These are phyloP conservation scores for Dryomyza anilis DNA, from an alignment of 2,888 invertebrate genomes.

Conservation along the genomic window DNA sequence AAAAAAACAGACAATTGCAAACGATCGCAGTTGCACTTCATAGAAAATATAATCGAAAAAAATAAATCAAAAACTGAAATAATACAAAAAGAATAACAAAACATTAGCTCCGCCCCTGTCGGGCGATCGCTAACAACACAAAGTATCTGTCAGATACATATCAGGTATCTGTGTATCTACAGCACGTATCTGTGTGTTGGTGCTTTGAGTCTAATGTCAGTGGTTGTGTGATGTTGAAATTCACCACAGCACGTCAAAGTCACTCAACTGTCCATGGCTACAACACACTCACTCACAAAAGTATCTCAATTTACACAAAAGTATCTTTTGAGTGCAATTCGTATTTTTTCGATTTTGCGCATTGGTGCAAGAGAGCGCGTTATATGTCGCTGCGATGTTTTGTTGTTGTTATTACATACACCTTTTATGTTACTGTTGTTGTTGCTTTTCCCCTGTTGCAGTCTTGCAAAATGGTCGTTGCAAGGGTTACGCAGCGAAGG, in stretches of 20 bases:
- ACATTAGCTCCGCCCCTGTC: slow-evolving; percentile 2
- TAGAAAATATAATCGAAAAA: too few relatives aligned
- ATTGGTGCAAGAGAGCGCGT: slow-evolving; percentile 9
- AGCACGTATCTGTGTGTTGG: background rate
- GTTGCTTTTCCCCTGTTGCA: slow-evolving; percentile 18
- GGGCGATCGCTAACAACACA: slow-evolving; percentile 14
- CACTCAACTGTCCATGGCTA: background rate
- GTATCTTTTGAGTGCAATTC: background rate
- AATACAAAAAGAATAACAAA: background rate
- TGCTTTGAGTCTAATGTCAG: background rate
- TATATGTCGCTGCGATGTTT: background rate
- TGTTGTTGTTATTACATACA: background rate
- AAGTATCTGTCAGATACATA: background rate
- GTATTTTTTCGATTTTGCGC: slow-evolving; percentile 1
- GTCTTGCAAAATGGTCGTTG: slow-evolving; percentile 22
- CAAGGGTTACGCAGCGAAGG: background rate
- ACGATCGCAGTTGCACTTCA: too few relatives aligned
- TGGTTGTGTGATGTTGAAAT: background rate
- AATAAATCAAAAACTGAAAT: too few relatives aligned
- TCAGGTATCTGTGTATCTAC: background rate
- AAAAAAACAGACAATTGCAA: too few relatives aligned
- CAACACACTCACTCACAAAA: too few relatives aligned
- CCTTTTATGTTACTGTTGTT: too few relatives aligned
- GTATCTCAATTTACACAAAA: too few relatives aligned
- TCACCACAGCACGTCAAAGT: slow-evolving; percentile 7